These are phyloP conservation scores for Drosophila biarmipes DNA, from an alignment of 1,140 invertebrate genomes.

Conservation along the genomic window DNA sequence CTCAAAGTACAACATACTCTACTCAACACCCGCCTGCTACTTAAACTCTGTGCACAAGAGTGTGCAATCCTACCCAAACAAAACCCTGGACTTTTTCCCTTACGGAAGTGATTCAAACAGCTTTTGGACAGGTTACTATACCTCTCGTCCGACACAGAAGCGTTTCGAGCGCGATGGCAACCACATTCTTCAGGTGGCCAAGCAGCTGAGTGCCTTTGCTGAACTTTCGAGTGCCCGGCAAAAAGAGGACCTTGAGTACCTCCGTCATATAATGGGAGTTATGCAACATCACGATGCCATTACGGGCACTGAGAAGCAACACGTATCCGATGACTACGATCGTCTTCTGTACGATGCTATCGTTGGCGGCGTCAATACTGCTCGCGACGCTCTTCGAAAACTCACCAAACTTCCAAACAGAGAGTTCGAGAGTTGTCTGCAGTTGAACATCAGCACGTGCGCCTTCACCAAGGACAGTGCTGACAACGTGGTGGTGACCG, in stretches of 20 bases:
- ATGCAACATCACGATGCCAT: slow-evolving; percentile 97
- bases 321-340: slow-evolving; percentile 94
- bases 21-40: slow-evolving; percentile 95
- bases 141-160: slow-evolving; percentile 94
- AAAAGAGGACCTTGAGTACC: slow-evolving; percentile 76
- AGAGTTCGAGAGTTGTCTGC: slow-evolving; percentile 86
- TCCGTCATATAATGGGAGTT: slow-evolving; percentile 90
- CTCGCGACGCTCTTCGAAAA: slow-evolving; percentile 59
- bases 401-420: slow-evolving; percentile 85
- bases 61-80: slow-evolving; percentile 88
- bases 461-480: slow-evolving; percentile 78
- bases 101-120: slow-evolving; percentile 93
- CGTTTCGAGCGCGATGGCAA: slow-evolving; percentile 91
- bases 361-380: slow-evolving; percentile 38
- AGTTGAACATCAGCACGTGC: slow-evolving; percentile 89
- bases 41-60: slow-evolving; percentile 91
- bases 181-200: slow-evolving; percentile 91
- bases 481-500: slow-evolving; percentile 87
- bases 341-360: slow-evolving; percentile 66
- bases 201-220: slow-evolving; percentile 85
- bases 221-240: slow-evolving; percentile 23
- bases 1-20: slow-evolving; percentile 85
- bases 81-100: slow-evolving; percentile 95
- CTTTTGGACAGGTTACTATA: slow-evolving; percentile 98
- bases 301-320: slow-evolving; percentile 95